Base-by-base conservation (phyloP, 1,140 invertebrate species). In the Drosophila ironensis region DNA sequence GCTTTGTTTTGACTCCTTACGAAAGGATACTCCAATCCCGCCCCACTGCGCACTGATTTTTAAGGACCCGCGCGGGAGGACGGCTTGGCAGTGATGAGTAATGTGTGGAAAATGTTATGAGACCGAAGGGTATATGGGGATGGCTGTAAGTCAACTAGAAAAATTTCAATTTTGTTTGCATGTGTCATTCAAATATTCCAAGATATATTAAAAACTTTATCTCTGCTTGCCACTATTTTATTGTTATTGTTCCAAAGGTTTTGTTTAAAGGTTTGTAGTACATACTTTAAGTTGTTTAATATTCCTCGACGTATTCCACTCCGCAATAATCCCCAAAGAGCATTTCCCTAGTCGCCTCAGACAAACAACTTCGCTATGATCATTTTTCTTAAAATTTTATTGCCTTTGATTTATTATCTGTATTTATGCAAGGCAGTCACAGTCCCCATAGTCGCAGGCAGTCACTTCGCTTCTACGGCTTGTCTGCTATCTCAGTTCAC, bases 341-440 rank as follows among this genome's bases (percentile, higher is more conserved):
- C 33, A 48, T 48, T 16, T 40, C 8, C 42, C 56, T 8, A 19
- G 30, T 64, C 42, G 33, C 9, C 3, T 11, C 16, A 40, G 33
- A 48, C 30, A 24, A 27, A 22, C 41, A n/a, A 63, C 33, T 63
- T 17, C 16, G 33, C 14, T 33, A 41, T 44, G 44, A 60, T 50
- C 42, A 60, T 51, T 61, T 61, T 38, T 71, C 33, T 71, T 52
- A 70, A 70, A 63, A 63, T 71, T 75, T 53, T 68, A 68, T 72
- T 75, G 72, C 51, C 53, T 50, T 81, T 81, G 76, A 81, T 81
- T 81, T 81, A 81, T 81, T 81, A 72, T 75, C 72, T 61, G 76
- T 81, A 71, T 80, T 75, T 80, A 60, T 71, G 72, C 54, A 38
- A 52, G 60, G 30, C 37, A 47, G 38, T 35, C 37, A 1, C 57